Conservation (phyloP, 2,113 vertebrate species). For the Microcebus jonahi region DNA sequence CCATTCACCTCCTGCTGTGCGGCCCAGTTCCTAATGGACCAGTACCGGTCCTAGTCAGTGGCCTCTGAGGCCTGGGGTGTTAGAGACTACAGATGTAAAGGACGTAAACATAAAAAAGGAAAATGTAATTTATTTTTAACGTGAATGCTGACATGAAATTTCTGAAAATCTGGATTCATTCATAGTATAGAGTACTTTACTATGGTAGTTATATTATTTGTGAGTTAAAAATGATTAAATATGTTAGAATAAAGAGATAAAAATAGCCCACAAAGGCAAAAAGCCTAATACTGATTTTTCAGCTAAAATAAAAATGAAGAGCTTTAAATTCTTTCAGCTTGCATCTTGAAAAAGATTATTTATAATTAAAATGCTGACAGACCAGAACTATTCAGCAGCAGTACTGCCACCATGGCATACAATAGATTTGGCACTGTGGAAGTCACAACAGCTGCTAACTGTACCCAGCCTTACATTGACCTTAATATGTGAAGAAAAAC, state of each 20-base stretch:
- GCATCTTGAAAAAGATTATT: background rate
- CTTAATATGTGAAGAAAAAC: conserved; percentile 34
- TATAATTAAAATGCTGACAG: conserved; percentile 34
- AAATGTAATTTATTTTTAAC: background rate
- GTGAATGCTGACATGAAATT: conserved; percentile 33
- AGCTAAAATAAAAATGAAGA: background rate
- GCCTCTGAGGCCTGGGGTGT: no score
- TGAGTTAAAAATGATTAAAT: conserved; percentile 3
- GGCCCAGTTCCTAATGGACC: no score
- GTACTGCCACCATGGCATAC: fast-evolving
- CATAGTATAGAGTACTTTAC: background rate
- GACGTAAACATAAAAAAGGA: conserved; percentile 11
- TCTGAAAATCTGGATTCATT: conserved; percentile 22
- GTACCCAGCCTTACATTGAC: background rate
- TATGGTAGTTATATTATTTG: background rate
- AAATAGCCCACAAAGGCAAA: conserved; percentile 39
- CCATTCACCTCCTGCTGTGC: no score
- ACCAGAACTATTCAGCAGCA: background rate
- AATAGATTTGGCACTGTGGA: background rate
- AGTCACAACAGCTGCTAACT: background rate
- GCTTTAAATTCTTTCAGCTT: background rate
- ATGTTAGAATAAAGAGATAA: conserved; percentile 24
- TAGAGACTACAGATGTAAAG: background rate
- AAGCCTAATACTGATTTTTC: conserved; percentile 5
- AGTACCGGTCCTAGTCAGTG: no score